A percentile compares a stretch with the other conserved stretches of the same genome.
These are phyloP conservation scores for Drosophila bocki DNA, from an alignment of 1,140 invertebrate species.

Conservation along the genomic window DNA sequence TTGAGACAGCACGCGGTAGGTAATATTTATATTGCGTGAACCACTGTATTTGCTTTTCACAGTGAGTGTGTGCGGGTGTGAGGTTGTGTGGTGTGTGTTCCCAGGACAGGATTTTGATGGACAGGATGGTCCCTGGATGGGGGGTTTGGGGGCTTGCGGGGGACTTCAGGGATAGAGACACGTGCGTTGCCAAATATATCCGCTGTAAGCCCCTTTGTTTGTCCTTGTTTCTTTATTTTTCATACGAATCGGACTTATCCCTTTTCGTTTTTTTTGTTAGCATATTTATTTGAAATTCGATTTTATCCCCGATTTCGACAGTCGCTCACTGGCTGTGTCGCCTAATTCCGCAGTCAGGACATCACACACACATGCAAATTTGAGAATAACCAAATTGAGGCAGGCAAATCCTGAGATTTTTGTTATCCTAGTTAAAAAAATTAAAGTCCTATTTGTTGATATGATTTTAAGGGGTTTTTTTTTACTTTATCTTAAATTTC, in stretches of 20 bases:
- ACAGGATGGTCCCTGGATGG: conserved; percentile 1
- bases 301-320: conserved; percentile 37
- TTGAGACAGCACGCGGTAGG: conserved; percentile 50
- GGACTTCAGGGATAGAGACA: conserved; percentile 12
- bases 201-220: conserved; percentile 67
- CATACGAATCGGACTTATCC: conserved; percentile 67
- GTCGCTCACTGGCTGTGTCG: conserved; percentile 8
- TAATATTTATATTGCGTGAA: conserved; percentile 77
- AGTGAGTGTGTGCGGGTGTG: conserved; percentile 19
- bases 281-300: conserved; percentile 71
- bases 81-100: conserved; percentile 2
- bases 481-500: not conserved
- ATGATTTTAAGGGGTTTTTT: too few species aligned
- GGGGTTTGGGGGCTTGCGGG: not conserved
- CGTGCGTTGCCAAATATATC: conserved; percentile 69
- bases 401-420: conserved; percentile 1
- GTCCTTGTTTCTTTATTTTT: conserved; percentile 64
- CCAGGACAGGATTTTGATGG: conserved; percentile 17
- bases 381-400: conserved; percentile 18
- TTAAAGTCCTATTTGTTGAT: too few species aligned
- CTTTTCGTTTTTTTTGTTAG: conserved; percentile 42
- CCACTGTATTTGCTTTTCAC: conserved; percentile 68
- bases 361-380: conserved; percentile 23
- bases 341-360: conserved; percentile 33
- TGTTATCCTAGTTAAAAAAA: not conserved